Percentiles rank a stretch among this genome's conserved stretches.
phyloP scores from a whole-genome alignment of 2,113 vertebrate species.

The Micronisus gabar region DNA sequence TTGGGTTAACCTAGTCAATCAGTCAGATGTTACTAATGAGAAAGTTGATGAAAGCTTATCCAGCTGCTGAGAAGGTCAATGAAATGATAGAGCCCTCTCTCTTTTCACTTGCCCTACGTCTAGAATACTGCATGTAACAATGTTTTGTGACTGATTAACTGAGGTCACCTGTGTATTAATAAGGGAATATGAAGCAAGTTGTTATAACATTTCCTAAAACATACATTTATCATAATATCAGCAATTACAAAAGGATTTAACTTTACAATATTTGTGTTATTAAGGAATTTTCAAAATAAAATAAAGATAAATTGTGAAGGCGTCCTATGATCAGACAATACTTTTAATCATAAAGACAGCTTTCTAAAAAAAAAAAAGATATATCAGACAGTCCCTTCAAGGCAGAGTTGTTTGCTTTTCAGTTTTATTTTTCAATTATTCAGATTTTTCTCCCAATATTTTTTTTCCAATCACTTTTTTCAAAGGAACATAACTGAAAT shows the following conservation, averaged over 20 bases:
- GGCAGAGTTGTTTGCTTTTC: background rate
- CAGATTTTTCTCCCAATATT: background rate
- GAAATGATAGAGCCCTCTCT: background rate
- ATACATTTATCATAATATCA: background rate
- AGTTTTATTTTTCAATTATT: background rate
- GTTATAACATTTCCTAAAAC: background rate
- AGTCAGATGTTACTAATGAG: conserved; percentile 44
- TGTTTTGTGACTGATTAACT: conserved; percentile 9
- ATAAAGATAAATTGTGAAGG: background rate
- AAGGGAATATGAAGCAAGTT: background rate
- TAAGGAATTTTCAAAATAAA: background rate
- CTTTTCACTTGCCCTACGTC: background rate
- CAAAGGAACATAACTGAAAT: background rate
- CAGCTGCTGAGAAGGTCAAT: conserved; percentile 30
- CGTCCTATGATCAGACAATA: background rate
- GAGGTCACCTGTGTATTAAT: conserved; percentile 2
- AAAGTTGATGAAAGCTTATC: conserved; percentile 18
- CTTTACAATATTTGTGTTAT: background rate
- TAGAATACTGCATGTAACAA: background rate
- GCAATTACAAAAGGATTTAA: background rate
- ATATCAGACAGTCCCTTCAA: background rate
- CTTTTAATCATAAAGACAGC: background rate
- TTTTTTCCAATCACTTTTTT: background rate
- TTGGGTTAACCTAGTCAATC: conserved; percentile 58
- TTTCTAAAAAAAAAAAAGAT: background rate